phyloP scores from a whole-genome alignment of 1,140 invertebrate species.

The Helicorthomorpha holstii region DNA sequence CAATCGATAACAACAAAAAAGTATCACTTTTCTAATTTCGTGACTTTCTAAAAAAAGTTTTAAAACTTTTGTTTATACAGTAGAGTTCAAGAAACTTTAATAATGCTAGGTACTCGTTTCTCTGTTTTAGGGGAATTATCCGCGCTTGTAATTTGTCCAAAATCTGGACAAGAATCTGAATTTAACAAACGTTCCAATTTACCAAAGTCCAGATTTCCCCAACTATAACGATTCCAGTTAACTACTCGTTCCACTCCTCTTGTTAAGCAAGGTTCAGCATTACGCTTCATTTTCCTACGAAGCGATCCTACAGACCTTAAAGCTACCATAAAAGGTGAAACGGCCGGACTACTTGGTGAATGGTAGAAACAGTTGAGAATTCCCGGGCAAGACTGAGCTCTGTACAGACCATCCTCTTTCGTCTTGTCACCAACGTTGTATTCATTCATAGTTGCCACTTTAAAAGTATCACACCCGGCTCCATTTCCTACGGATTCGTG shows the following conservation, averaged over 20 bases:
- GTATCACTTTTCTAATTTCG: no score
- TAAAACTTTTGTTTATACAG: no score
- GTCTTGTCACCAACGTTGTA: no score
- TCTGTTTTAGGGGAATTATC: neutral
- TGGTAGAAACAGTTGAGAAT: neutral
- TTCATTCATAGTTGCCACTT: no score
- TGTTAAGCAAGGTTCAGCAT: no score
- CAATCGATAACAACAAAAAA: no score
- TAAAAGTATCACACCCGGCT: no score
- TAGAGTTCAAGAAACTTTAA: conserved; percentile 13
- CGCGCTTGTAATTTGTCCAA: neutral
- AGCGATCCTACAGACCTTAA: neutral
- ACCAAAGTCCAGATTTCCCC: conserved; percentile 11
- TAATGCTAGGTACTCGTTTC: conserved; percentile 11
- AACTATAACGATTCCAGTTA: conserved; percentile 12
- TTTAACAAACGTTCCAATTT: neutral
- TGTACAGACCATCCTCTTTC: conserved; percentile 8
- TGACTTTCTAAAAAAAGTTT: no score
- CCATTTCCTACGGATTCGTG: no score
- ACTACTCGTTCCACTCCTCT: neutral
- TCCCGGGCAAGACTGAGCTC: conserved; percentile 12
- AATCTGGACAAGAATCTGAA: conserved; percentile 10
- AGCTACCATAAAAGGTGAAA: neutral
- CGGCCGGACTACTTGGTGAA: neutral
- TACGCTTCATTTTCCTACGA: conserved; percentile 1